These are phyloP conservation scores for Brassicogethes aeneus DNA, from an alignment of 2,888 invertebrate genomes.

Conservation along the genomic window DNA sequence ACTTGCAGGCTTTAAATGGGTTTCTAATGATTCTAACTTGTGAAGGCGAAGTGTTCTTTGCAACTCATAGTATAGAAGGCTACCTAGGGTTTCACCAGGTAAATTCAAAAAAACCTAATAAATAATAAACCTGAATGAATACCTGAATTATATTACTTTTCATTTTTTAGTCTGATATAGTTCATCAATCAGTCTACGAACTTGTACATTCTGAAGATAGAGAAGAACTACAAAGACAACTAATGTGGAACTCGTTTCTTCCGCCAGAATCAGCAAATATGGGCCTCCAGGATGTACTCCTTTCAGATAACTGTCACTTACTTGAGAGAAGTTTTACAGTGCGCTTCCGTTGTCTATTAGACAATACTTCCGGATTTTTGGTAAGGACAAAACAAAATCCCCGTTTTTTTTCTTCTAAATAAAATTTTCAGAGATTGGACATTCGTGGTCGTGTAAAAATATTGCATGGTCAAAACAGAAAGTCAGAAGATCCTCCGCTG, in stretches of 20 bases:
- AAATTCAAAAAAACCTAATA: too few relatives aligned
- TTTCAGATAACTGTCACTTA: constrained; percentile 81
- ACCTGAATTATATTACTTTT: constrained; percentile 11
- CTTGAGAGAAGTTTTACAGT: constrained; percentile 97
- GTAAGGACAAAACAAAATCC: constrained; percentile 48
- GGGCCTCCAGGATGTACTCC: constrained; percentile 79
- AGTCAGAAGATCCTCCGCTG: constrained; percentile 87
- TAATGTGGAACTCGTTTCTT: constrained; percentile 91
- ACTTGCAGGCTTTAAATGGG: constrained; percentile 87
- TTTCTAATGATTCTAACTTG: constrained; percentile 98
- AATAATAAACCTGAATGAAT: constrained; percentile 2
- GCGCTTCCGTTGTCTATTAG: constrained; percentile 94
- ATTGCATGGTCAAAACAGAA: constrained; percentile 92
- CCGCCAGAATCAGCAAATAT: constrained; percentile 69
- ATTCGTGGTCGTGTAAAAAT: constrained; percentile 95
- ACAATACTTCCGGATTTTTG: constrained; percentile 99
- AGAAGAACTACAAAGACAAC: constrained; percentile 90
- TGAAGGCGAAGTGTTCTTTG: constrained; percentile 99
- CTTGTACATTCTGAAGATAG: constrained; percentile 98
- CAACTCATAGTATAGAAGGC: constrained; percentile 98
- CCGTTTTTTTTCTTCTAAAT: background rate
- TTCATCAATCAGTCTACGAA: constrained; percentile 98
- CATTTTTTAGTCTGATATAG: constrained; percentile 89
- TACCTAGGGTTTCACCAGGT: constrained; percentile 99
- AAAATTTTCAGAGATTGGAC: constrained; percentile 77